phyloP scores from a whole-genome alignment of 2,888 invertebrate species.

The Smittia sp. region DNA sequence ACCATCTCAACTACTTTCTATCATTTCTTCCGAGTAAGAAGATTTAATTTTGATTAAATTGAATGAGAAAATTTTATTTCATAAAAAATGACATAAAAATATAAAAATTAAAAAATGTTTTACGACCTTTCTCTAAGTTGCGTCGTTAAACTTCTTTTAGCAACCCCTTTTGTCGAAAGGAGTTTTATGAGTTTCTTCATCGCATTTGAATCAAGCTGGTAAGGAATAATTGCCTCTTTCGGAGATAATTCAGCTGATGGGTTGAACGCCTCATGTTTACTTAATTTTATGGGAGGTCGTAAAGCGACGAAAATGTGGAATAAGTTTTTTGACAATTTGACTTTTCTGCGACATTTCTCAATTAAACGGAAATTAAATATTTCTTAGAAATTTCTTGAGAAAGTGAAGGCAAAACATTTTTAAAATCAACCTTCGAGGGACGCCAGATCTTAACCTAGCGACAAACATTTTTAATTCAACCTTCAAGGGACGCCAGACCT shows the following conservation, averaged over 20 bases:
- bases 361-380: no score
- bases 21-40: not conserved
- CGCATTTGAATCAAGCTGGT: constrained; percentile 3
- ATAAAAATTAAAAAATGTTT: constrained; percentile 9
- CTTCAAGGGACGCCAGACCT: no score
- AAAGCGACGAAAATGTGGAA: not conserved
- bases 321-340: no score
- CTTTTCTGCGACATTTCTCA: no score
- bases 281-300: not conserved
- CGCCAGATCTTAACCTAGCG: no score
- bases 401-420: no score
- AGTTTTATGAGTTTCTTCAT: constrained; percentile 1
- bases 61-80: not conserved
- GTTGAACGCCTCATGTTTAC: constrained; percentile 1
- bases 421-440: no score
- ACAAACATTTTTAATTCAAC: no score
- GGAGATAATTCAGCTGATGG: not conserved
- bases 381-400: no score
- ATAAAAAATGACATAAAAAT: constrained; percentile 11
- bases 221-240: constrained; percentile 1
- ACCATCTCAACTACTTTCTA: not conserved
- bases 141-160: constrained; percentile 8
- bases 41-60: constrained; percentile 27
- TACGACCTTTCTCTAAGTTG: constrained; percentile 19
- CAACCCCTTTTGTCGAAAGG: constrained; percentile 14